A percentile compares a stretch with the other conserved stretches of the same genome.
Evolutionary conservation across 2,797 vertebrate genomes (phyloP).

Genomic region (Cirrhinus mrigala): DNA sequence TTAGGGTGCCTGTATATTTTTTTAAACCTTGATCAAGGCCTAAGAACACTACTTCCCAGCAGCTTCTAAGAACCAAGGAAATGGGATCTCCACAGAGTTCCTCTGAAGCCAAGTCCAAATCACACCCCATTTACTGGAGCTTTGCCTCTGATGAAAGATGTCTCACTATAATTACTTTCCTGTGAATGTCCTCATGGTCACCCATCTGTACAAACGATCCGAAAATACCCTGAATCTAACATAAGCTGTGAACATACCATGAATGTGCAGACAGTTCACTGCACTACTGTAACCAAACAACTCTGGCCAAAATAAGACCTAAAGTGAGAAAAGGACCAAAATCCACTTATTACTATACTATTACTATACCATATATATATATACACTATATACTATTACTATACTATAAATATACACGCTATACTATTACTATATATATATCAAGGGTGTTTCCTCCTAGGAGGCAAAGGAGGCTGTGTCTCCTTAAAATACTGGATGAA

Average conservation of each 20-base stretch:
- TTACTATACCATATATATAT: too few relatives aligned
- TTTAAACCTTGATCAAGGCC: constrained; percentile 53
- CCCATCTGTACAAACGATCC: not conserved
- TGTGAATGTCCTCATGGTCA: constrained; percentile 25
- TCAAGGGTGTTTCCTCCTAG: too few relatives aligned
- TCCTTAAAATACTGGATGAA: too few relatives aligned
- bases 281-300: not conserved
- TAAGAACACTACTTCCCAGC: constrained; percentile 58
- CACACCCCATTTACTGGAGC: constrained; percentile 42
- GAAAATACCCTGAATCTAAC: not conserved
- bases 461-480: too few relatives aligned
- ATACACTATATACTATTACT: too few relatives aligned
- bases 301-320: not conserved
- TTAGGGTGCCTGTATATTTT: constrained; percentile 39
- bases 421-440: too few relatives aligned
- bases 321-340: not conserved
- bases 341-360: too few relatives aligned
- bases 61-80: constrained; percentile 66
- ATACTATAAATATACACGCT: too few relatives aligned
- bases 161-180: constrained; percentile 9
- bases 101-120: constrained; percentile 65
- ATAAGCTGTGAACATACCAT: not conserved
- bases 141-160: constrained; percentile 37
- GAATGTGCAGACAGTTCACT: constrained; percentile 5
- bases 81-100: constrained; percentile 60